Percentiles rank a stretch among this genome's conserved stretches.
phyloP scores from a whole-genome alignment of 2,888 invertebrate genomes.

The Latrodectus hesperus region DNA sequence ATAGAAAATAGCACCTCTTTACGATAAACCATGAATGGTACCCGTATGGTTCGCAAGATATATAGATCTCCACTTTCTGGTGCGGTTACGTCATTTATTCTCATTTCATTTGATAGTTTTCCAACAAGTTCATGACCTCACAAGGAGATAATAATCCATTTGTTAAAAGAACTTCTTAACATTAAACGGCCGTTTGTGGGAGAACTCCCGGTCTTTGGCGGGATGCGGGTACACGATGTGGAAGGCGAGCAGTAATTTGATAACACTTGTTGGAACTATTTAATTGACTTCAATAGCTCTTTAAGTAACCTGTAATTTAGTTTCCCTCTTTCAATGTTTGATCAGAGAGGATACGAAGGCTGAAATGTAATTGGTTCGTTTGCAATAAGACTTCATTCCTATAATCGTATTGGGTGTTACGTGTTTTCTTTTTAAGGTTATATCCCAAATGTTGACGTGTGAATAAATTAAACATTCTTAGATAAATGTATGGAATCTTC shows the following conservation, averaged over 20 bases:
- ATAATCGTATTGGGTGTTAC: too few relatives aligned
- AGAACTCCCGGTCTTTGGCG: not conserved
- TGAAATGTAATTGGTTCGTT: too few relatives aligned
- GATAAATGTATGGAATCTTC: too few relatives aligned
- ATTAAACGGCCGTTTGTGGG: constrained; percentile 10
- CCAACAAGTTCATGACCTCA: too few relatives aligned
- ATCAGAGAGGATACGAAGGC: not conserved
- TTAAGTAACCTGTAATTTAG: constrained; percentile 38
- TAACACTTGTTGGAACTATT: constrained; percentile 4
- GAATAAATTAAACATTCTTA: too few relatives aligned
- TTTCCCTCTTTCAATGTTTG: not conserved
- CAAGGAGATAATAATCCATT: not conserved
- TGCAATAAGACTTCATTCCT: too few relatives aligned
- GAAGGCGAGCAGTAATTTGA: not conserved
- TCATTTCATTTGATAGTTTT: too few relatives aligned
- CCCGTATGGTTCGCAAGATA: not conserved
- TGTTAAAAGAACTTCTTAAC: constrained; percentile 1
- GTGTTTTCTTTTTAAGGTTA: too few relatives aligned
- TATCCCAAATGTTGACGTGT: too few relatives aligned
- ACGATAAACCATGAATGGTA: not conserved
- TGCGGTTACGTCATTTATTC: too few relatives aligned
- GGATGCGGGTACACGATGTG: constrained; percentile 4
- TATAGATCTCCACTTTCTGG: too few relatives aligned
- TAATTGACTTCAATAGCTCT: constrained; percentile 36
- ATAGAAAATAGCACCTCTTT: too few relatives aligned